Evolutionary conservation across 2,888 invertebrate species (phyloP).

Genomic region (Azorinus chamasolen): DNA sequence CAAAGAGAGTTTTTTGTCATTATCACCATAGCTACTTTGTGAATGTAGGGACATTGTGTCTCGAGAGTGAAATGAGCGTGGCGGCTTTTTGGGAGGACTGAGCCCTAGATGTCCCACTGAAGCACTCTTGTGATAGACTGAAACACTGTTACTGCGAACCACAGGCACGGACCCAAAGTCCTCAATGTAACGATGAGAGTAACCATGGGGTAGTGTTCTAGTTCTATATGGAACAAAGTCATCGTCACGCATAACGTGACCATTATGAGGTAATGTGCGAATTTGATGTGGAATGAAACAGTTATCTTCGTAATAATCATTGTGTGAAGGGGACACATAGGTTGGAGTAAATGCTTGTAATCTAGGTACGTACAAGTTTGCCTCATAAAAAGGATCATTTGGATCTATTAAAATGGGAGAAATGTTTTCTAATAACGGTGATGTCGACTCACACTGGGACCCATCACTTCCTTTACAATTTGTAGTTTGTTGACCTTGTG

Average conservation of each 20-base stretch:
- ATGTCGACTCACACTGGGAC: conserved; percentile 80
- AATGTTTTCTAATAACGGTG: conserved; percentile 76
- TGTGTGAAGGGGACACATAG: conserved; percentile 35
- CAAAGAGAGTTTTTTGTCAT: conserved; percentile 66
- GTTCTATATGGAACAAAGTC: conserved; percentile 44
- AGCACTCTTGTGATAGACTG: conserved; percentile 70
- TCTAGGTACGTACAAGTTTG: conserved; percentile 56
- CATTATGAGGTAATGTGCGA: conserved; percentile 53
- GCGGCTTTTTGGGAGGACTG: conserved; percentile 77
- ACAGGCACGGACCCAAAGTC: conserved; percentile 38
- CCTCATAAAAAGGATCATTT: conserved; percentile 65
- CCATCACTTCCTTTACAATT: conserved; percentile 70
- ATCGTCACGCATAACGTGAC: conserved; percentile 37
- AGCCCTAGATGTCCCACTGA: conserved; percentile 78
- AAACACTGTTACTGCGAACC: conserved; percentile 48
- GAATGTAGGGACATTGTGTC: conserved; percentile 72
- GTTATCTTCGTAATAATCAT: conserved; percentile 34
- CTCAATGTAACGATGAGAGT: conserved; percentile 32
- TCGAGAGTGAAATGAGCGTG: conserved; percentile 74
- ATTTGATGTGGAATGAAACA: conserved; percentile 26
- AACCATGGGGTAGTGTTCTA: conserved; percentile 57
- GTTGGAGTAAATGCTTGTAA: conserved; percentile 38
- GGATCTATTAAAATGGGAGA: conserved; percentile 73
- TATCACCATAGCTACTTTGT: conserved; percentile 62
- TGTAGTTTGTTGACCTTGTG: conserved; percentile 59